phyloP scores from a whole-genome alignment of 1,140 invertebrate genomes.

The Octopus bimaculoides region DNA sequence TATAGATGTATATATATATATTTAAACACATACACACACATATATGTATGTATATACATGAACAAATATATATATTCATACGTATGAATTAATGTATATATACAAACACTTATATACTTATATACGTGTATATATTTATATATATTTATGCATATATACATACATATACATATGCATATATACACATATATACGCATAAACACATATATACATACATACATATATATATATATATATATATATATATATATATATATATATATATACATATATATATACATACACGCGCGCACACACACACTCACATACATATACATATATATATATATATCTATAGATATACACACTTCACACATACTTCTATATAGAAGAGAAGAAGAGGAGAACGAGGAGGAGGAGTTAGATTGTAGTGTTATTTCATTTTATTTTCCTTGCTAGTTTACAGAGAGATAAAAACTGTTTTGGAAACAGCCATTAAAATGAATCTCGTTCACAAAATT shows the following conservation, averaged over 20 bases:
- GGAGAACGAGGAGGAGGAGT: too few relatives aligned
- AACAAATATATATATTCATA: not conserved
- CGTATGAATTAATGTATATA: not conserved
- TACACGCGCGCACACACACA: not conserved
- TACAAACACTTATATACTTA: not conserved
- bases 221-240: not conserved
- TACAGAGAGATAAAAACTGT: too few relatives aligned
- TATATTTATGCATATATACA: not conserved
- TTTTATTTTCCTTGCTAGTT: too few relatives aligned
- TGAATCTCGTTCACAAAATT: too few relatives aligned
- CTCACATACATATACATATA: not conserved
- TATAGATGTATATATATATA: not conserved
- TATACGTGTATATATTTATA: not conserved
- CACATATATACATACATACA: not conserved
- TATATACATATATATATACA: not conserved
- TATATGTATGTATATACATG: not conserved
- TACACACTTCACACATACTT: not conserved
- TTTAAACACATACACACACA: not conserved
- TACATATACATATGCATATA: not conserved
- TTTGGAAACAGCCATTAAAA: too few relatives aligned
- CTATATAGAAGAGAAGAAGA: too few relatives aligned
- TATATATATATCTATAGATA: not conserved
- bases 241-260: not conserved
- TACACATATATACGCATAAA: not conserved
- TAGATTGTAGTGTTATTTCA: too few relatives aligned